Conservation (phyloP, 2,888 invertebrate genomes). For the Leptogaster cylindrica region DNA sequence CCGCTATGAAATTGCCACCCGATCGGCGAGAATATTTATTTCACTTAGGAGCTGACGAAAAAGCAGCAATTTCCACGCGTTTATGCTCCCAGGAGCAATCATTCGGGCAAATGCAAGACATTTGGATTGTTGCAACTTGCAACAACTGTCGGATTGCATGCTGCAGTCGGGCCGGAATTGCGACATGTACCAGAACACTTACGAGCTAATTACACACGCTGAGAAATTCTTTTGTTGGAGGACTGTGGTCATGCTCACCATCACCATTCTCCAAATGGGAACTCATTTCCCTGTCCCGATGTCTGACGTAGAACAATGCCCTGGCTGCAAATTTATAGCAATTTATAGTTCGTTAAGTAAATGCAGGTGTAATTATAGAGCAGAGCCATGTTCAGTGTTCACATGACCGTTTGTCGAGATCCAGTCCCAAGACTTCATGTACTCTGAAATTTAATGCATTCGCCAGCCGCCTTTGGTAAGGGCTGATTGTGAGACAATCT, state of each 20-base stretch:
- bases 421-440: background rate
- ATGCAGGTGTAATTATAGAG: background rate
- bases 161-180: background rate
- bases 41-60: background rate
- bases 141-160: too few species aligned
- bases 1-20: background rate
- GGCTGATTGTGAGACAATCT: too few species aligned
- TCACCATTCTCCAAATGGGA: background rate
- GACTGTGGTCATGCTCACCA: background rate
- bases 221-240: slow-evolving; percentile 8
- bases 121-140: slow-evolving; percentile 6
- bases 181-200: background rate
- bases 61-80: slow-evolving; percentile 8
- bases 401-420: too few species aligned
- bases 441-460: background rate
- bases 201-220: background rate
- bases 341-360: slow-evolving; percentile 22
- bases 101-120: slow-evolving; percentile 1
- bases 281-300: slow-evolving; percentile 13
- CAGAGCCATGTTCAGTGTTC: background rate
- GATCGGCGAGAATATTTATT: slow-evolving; percentile 3
- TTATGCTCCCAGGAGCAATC: slow-evolving; percentile 10
- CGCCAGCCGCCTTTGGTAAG: too few species aligned
- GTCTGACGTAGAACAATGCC: background rate
- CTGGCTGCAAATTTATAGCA: slow-evolving; percentile 7